A percentile compares a stretch with the other conserved stretches of the same genome.
phyloP scores from a whole-genome alignment of 2,113 vertebrate genomes.

The Microtus oregoni region DNA sequence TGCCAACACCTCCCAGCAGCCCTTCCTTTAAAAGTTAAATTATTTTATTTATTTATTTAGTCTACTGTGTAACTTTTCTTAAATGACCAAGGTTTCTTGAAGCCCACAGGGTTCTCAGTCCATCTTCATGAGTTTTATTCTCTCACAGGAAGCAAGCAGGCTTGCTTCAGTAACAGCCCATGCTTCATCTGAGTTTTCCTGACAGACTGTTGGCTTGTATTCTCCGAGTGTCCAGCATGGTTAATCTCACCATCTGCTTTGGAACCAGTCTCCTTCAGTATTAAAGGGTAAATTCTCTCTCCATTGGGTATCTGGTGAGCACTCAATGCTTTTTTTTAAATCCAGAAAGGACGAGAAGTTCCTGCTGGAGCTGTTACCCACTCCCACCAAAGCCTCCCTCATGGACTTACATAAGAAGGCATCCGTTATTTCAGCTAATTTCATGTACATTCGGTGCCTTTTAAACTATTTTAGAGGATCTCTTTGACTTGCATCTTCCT shows the following conservation, averaged over 20 bases:
- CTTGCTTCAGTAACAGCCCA: not conserved
- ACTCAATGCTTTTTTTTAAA: not conserved
- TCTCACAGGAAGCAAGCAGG: not conserved
- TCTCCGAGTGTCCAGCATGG: not conserved
- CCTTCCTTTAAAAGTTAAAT: not conserved
- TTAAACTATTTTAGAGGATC: not conserved
- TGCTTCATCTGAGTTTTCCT: not conserved
- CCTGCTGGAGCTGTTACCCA: not conserved
- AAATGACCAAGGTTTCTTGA: not conserved
- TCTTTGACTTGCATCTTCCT: not conserved
- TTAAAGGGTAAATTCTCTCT: slow-evolving; percentile 16
- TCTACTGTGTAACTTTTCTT: not conserved
- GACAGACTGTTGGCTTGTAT: not conserved
- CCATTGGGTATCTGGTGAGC: not conserved
- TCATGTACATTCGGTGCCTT: not conserved
- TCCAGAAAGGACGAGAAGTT: not conserved
- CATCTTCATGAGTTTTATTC: not conserved
- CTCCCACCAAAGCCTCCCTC: not conserved
- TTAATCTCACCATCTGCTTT: slow-evolving; percentile 28
- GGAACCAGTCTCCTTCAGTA: not conserved
- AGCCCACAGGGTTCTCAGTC: not conserved
- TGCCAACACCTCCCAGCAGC: not conserved
- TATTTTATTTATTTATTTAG: not conserved
- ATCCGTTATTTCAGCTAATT: not conserved
- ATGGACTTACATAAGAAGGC: not conserved